These are phyloP conservation scores for Lutraria rhynchaena DNA, from an alignment of 1,140 invertebrate genomes.

Conservation along the genomic window DNA sequence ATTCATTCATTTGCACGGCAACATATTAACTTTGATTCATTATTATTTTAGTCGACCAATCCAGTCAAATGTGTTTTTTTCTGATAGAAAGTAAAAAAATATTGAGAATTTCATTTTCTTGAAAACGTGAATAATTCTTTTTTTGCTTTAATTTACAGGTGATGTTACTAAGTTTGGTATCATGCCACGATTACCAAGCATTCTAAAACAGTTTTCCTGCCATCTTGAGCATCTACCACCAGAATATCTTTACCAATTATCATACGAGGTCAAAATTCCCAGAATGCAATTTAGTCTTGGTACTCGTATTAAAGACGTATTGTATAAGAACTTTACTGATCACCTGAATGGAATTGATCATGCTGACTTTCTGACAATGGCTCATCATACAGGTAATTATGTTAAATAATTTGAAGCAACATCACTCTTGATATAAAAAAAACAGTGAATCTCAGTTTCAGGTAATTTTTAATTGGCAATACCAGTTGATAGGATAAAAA, in stretches of 20 bases:
- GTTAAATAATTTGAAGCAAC: too few relatives aligned
- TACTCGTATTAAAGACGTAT: constrained; percentile 13
- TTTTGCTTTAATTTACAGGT: constrained; percentile 4
- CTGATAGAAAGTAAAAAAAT: too few relatives aligned
- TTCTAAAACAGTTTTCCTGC: constrained; percentile 33
- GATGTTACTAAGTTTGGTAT: constrained; percentile 45
- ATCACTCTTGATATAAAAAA: too few relatives aligned
- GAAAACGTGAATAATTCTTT: too few relatives aligned
- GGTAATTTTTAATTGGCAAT: too few relatives aligned
- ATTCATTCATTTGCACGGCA: too few relatives aligned
- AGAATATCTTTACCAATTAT: constrained; percentile 18
- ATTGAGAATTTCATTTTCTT: too few relatives aligned
- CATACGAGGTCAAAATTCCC: constrained; percentile 40
- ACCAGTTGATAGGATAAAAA: too few relatives aligned
- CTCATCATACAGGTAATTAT: constrained; percentile 42
- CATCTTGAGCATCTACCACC: constrained; percentile 39
- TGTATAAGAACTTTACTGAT: constrained; percentile 30
- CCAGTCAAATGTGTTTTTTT: too few relatives aligned
- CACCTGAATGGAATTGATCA: constrained; percentile 13
- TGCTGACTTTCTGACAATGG: constrained; percentile 31
- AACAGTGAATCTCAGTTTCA: too few relatives aligned
- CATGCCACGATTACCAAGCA: constrained; percentile 32
- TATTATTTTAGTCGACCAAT: too few relatives aligned
- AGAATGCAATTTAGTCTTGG: constrained; percentile 35
- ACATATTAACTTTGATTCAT: too few relatives aligned